phyloP scores from a whole-genome alignment of 2,888 invertebrate genomes.

The Ecdyonurus torrentis region DNA sequence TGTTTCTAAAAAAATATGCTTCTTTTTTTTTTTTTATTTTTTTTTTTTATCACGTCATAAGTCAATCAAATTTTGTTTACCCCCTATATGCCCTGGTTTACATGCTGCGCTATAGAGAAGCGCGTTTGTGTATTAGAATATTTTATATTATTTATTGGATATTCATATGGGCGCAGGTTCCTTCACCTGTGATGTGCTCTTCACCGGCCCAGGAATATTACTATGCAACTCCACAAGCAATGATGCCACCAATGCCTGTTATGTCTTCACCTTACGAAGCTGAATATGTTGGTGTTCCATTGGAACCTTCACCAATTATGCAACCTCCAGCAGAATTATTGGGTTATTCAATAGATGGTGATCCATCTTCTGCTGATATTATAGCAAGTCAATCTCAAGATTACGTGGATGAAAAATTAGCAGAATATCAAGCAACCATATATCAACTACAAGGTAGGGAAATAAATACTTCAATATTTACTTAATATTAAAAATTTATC shows the following conservation, averaged over 20 bases:
- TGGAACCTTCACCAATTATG: slow-evolving; percentile 37
- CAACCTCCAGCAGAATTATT: slow-evolving; percentile 25
- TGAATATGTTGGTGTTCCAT: slow-evolving; percentile 50
- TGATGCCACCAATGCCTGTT: slow-evolving; percentile 29
- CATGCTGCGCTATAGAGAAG: background rate
- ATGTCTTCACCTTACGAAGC: slow-evolving; percentile 21
- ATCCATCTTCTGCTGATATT: slow-evolving; percentile 70
- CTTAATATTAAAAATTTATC: too few species aligned
- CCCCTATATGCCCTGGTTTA: background rate
- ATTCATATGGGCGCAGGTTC: too few species aligned
- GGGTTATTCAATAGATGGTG: slow-evolving; percentile 41
- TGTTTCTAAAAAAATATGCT: too few species aligned
- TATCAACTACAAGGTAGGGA: slow-evolving; percentile 70
- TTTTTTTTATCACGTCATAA: background rate
- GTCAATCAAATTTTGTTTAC: background rate
- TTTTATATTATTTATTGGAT: too few species aligned
- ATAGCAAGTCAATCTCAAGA: slow-evolving; percentile 88
- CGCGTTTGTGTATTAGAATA: too few species aligned
- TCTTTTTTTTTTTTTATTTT: too few species aligned
- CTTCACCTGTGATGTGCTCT: background rate
- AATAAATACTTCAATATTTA: too few species aligned
- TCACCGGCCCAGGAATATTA: slow-evolving; percentile 8
- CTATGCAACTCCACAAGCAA: slow-evolving; percentile 27
- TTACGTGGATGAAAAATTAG: slow-evolving; percentile 83
- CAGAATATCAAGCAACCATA: slow-evolving; percentile 86